These are phyloP conservation scores for Chelonus insularis DNA, from an alignment of 1,140 invertebrate species.

Conservation along the genomic window DNA sequence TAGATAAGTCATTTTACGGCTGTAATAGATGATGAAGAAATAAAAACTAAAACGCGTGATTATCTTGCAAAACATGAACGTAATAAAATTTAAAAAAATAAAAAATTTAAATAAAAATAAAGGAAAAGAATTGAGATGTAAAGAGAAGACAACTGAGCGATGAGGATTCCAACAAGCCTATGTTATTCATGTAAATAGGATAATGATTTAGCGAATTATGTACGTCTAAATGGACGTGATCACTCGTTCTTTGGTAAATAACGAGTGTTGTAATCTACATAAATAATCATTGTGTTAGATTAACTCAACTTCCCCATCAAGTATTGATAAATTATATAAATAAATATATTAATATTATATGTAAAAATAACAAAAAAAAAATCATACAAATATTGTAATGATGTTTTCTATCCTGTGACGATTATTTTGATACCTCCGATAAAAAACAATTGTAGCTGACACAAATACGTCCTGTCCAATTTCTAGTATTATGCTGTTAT, in stretches of 20 bases:
- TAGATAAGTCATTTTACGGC: constrained; percentile 13
- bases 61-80: constrained; percentile 49
- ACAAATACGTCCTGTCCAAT: background rate
- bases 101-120: too few relatives aligned
- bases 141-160: constrained; percentile 12
- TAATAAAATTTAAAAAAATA: too few relatives aligned
- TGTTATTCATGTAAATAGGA: constrained; percentile 59
- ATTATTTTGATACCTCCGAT: constrained; percentile 54
- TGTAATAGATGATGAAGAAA: constrained; percentile 16
- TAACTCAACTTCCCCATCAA: constrained; percentile 40
- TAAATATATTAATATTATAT: constrained; percentile 15
- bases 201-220: constrained; percentile 36
- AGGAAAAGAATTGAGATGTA: too few relatives aligned
- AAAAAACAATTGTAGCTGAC: constrained; percentile 23
- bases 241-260: constrained; percentile 26
- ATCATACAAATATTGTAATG: constrained; percentile 27
- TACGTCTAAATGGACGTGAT: constrained; percentile 19
- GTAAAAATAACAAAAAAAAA: constrained; percentile 20
- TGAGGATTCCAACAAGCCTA: constrained; percentile 39
- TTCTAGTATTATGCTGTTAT: background rate
- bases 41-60: constrained; percentile 27
- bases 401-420: constrained; percentile 54
- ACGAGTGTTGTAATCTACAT: constrained; percentile 46
- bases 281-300: constrained; percentile 51
- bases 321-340: constrained; percentile 41